Percentiles rank a stretch among this genome's conserved stretches.
phyloP scores from a whole-genome alignment of 2,797 vertebrate genomes.

The Euthynnus affinis region DNA sequence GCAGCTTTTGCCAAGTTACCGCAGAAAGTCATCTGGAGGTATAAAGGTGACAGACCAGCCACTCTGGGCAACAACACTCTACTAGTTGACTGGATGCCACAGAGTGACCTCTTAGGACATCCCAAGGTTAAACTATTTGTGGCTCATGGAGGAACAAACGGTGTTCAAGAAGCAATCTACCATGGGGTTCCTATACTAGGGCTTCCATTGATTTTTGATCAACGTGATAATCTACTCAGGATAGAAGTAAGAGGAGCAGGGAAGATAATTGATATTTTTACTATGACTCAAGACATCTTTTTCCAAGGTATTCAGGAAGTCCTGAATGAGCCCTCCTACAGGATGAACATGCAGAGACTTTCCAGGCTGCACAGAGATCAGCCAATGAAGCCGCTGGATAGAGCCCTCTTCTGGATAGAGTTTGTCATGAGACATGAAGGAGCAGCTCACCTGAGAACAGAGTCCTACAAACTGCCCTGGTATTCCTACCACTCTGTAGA shows the following conservation, averaged over 20 bases:
- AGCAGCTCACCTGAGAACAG: constrained; percentile 76
- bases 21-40: constrained; percentile 86
- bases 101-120: constrained; percentile 84
- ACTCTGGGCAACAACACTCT: constrained; percentile 83
- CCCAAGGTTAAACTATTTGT: constrained; percentile 78
- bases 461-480: constrained; percentile 81
- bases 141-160: constrained; percentile 83
- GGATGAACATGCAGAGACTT: constrained; percentile 80
- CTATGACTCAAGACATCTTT: constrained; percentile 65
- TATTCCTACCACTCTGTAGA: constrained; percentile 80
- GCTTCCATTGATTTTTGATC: constrained; percentile 82
- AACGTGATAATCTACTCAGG: constrained; percentile 77
- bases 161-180: constrained; percentile 81
- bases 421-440: constrained; percentile 79
- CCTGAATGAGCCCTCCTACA: constrained; percentile 79
- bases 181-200: constrained; percentile 75
- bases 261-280: constrained; percentile 68
- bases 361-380: constrained; percentile 79
- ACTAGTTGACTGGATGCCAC: constrained; percentile 83
- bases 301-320: constrained; percentile 76
- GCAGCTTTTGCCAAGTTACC: constrained; percentile 80
- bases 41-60: constrained; percentile 76
- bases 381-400: constrained; percentile 73
- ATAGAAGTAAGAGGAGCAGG: constrained; percentile 72
- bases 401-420: constrained; percentile 85